Evolutionary conservation across 1,140 invertebrate species (phyloP).

Genomic region (Streblospio benedicti): DNA sequence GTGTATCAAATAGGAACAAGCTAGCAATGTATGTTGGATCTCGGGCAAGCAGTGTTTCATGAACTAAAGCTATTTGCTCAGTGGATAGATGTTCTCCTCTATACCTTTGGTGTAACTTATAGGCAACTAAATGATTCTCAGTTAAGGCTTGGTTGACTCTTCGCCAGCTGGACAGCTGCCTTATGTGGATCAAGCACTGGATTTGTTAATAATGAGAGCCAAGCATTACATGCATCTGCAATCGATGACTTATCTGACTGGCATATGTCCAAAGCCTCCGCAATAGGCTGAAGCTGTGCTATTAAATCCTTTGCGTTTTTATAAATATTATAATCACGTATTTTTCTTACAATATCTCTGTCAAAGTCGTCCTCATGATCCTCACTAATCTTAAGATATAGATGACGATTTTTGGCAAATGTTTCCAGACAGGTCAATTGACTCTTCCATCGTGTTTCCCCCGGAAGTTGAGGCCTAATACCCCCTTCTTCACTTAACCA

Average conservation of each 20-base stretch:
- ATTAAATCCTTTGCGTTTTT: neutral
- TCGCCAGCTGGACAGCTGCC: too few relatives aligned
- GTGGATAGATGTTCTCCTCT: too few relatives aligned
- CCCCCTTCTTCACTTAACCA: neutral
- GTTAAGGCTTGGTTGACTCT: too few relatives aligned
- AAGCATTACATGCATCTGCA: constrained; percentile 6
- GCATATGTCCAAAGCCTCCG: neutral
- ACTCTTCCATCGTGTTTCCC: neutral
- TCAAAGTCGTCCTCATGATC: neutral
- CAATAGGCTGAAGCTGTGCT: neutral
- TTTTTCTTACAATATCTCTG: too few relatives aligned
- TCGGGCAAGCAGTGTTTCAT: too few relatives aligned
- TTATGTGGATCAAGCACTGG: neutral
- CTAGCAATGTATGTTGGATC: too few relatives aligned
- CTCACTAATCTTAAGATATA: neutral
- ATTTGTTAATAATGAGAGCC: neutral
- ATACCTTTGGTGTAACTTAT: too few relatives aligned
- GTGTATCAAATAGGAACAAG: too few relatives aligned
- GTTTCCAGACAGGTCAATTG: neutral
- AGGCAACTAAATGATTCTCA: too few relatives aligned
- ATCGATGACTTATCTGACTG: neutral
- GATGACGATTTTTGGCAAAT: neutral
- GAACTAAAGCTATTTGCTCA: too few relatives aligned
- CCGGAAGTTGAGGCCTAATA: neutral
- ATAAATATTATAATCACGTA: neutral